These are phyloP conservation scores for Hydraecia micacea DNA, from an alignment of 2,888 invertebrate species.

Conservation along the genomic window DNA sequence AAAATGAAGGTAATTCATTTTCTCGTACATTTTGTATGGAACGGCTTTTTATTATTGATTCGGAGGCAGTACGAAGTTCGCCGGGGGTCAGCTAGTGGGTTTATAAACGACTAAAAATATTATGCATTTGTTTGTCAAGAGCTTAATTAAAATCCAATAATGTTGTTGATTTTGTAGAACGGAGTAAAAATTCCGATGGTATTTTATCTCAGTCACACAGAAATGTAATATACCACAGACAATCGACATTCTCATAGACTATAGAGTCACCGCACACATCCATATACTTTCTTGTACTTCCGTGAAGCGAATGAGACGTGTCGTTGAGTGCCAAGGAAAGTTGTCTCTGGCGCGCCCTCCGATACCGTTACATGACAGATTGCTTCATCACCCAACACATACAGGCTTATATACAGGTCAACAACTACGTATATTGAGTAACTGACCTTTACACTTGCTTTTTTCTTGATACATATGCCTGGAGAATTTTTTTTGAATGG, in stretches of 20 bases:
- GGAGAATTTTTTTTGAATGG: conserved; percentile 34
- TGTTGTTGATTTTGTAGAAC: not conserved
- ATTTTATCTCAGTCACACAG: conserved; percentile 29
- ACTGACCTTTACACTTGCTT: conserved; percentile 78
- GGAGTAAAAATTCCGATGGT: conserved; percentile 10
- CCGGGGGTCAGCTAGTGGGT: not conserved
- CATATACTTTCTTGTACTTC: conserved; percentile 74
- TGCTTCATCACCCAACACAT: conserved; percentile 69
- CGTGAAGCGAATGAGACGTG: conserved; percentile 71
- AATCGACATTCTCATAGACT: conserved; percentile 69
- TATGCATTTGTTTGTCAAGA: conserved; percentile 37
- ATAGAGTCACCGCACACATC: conserved; percentile 49
- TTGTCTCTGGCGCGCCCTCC: conserved; percentile 77
- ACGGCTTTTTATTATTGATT: too few relatives aligned
- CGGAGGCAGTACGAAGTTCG: too few relatives aligned
- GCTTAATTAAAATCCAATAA: conserved; percentile 46
- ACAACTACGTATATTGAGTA: conserved; percentile 72
- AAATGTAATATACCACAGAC: conserved; percentile 51
- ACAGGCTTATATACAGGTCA: conserved; percentile 57
- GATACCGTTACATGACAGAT: conserved; percentile 72
- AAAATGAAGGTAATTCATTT: too few relatives aligned
- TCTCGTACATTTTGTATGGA: too few relatives aligned
- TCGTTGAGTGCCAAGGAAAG: conserved; percentile 75
- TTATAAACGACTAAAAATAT: conserved; percentile 21
- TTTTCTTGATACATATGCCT: conserved; percentile 65